Percentiles rank a stretch among this genome's conserved stretches.
phyloP scores from a whole-genome alignment of 2,888 invertebrate species.

The Selenia dentaria region DNA sequence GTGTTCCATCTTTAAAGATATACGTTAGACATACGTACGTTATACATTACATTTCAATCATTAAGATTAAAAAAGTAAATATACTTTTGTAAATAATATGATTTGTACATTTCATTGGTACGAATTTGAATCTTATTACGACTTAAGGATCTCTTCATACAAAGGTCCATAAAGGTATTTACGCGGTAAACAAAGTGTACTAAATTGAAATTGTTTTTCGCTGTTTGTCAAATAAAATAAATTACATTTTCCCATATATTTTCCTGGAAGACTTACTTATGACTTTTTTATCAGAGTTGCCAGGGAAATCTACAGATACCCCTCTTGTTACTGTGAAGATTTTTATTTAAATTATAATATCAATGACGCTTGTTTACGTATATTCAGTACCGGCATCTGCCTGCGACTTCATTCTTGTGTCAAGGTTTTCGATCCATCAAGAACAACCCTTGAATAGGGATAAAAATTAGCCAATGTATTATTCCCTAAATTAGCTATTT shows the following conservation, averaged over 20 bases:
- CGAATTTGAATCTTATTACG: constrained; percentile 21
- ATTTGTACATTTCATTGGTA: constrained; percentile 8
- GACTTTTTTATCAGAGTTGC: constrained; percentile 9
- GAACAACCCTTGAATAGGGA: no score
- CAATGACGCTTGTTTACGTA: no score
- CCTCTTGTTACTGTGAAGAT: no score
- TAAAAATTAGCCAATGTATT: no score
- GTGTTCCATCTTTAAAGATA: no score
- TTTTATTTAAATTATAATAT: no score
- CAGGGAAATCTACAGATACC: constrained; percentile 3
- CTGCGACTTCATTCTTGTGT: no score
- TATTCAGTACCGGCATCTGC: no score
- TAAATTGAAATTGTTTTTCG: constrained; percentile 34
- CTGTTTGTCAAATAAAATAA: constrained; percentile 35
- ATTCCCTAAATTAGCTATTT: no score
- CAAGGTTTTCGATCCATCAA: no score
- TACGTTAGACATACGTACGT: no score
- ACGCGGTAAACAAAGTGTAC: constrained; percentile 25
- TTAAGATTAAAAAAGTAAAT: not conserved
- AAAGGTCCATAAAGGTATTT: constrained; percentile 21
- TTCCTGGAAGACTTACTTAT: constrained; percentile 10
- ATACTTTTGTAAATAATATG: not conserved
- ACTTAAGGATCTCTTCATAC: constrained; percentile 13
- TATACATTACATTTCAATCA: no score
- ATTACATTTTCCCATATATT: constrained; percentile 26